Base-by-base conservation (phyloP, 2,113 vertebrate genomes). In the Lamprologus callipterus region DNA sequence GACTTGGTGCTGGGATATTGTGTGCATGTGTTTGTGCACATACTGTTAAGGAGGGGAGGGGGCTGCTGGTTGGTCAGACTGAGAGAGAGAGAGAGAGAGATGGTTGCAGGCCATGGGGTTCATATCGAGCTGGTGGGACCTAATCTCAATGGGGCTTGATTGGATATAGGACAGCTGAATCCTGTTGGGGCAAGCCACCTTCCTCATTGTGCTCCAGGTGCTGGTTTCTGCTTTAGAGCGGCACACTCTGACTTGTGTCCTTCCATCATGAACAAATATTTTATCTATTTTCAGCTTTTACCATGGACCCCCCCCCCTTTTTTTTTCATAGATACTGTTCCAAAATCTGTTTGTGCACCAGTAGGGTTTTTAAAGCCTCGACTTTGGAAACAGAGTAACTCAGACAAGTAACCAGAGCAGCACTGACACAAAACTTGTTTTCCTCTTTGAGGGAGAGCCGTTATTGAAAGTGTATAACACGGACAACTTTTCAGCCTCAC, bases 141-240 rank as follows among this genome's bases (percentile, higher is more conserved):
- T 92, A 88, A 94, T 93, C 92, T 95, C 78, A 68, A 78, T 92
- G 95, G 91, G 93, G 92, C 91, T 89, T 91, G 93, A 93, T 84
- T 88, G 85, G 88, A 90, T 88, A 83, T 78, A 85, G 91, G 80
- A 94, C 85, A 84, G 81, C 75, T 92, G 84, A 89, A 84, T 94
- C 94, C 91, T 94, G 91, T 94, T 81, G 90, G 90, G 93, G 75
- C 91, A 93, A 90, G 91, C 91, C 88, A 93, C 91, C 91, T 89
- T 37, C 86, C 86, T 86, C 80, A 17, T 88, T 86, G 63, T 78
- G 89, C 91, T 91, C 92, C 85, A 94, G 93, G 91, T 95, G 93
- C 54, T 82, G 82, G 40, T 89, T 93, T 87, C 81, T 90, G 37
- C 75, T 90, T 51, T n/a, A 45, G n/a, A 75, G 9, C 68, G 26